These are phyloP conservation scores for Cotesia chilonis DNA, from an alignment of 1,140 invertebrate species.

Conservation along the genomic window DNA sequence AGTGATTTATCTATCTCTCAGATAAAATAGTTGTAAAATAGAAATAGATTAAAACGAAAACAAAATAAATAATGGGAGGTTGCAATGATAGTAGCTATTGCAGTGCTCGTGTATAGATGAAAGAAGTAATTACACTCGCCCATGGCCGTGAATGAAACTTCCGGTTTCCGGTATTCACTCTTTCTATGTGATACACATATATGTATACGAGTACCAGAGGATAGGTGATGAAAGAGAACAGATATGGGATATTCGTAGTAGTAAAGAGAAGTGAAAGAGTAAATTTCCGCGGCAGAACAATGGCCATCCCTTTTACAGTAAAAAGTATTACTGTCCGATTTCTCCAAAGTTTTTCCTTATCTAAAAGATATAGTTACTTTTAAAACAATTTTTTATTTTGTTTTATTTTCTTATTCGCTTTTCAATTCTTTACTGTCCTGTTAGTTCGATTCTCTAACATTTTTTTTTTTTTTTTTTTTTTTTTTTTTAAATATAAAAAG, in stretches of 20 bases:
- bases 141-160: slow-evolving; percentile 47
- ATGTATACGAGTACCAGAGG: not conserved
- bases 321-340: slow-evolving; percentile 50
- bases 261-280: slow-evolving; percentile 20
- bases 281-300: slow-evolving; percentile 41
- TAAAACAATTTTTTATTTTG: slow-evolving; percentile 27
- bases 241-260: not conserved
- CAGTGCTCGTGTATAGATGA: no score
- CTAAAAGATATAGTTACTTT: slow-evolving; percentile 47
- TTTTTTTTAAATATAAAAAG: slow-evolving; percentile 21
- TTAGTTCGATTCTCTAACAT: not conserved
- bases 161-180: slow-evolving; percentile 50
- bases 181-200: slow-evolving; percentile 24
- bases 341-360: slow-evolving; percentile 49
- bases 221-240: slow-evolving; percentile 24
- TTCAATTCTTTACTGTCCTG: slow-evolving; percentile 20
- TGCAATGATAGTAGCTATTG: not conserved
- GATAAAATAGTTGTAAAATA: not conserved
- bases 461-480: not conserved
- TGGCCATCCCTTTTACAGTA: slow-evolving; percentile 48
- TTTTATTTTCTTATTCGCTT: slow-evolving; percentile 20
- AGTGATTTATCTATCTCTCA: not conserved
- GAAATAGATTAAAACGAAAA: not conserved
- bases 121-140: slow-evolving; percentile 31
- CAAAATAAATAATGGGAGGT: not conserved